phyloP scores from a whole-genome alignment of 2,888 invertebrate species.

The Synanthedon andrenaeformis region DNA sequence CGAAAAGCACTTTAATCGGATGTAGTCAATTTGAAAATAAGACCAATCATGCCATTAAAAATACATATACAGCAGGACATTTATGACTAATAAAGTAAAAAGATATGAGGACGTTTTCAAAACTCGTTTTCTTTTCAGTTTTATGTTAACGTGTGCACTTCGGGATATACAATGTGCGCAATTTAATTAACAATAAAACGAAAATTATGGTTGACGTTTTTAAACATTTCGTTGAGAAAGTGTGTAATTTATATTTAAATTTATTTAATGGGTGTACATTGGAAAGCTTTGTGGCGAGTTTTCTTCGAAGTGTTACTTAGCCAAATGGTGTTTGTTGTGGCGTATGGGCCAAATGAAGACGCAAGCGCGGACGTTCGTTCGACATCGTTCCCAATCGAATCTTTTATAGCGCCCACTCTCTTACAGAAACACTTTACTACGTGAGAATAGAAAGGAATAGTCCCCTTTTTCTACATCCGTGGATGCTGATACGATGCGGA shows the following conservation, averaged over 20 bases:
- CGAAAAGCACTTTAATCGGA: constrained; percentile 11
- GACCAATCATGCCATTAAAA: constrained; percentile 45
- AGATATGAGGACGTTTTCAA: constrained; percentile 43
- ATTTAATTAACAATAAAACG: constrained; percentile 46
- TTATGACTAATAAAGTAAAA: constrained; percentile 54
- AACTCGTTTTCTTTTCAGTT: constrained; percentile 30
- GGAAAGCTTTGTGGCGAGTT: background rate
- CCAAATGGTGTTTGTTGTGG: constrained; percentile 6
- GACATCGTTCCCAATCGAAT: constrained; percentile 35
- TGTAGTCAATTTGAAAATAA: constrained; percentile 35
- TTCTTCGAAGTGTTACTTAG: background rate
- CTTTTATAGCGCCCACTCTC: constrained; percentile 52
- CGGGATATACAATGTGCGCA: constrained; percentile 27
- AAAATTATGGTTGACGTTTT: constrained; percentile 12
- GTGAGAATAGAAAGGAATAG: constrained; percentile 23
- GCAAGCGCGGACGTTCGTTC: constrained; percentile 30
- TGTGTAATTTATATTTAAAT: background rate
- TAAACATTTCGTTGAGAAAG: constrained; percentile 8
- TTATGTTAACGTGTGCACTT: constrained; percentile 38
- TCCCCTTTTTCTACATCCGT: background rate
- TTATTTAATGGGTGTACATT: background rate
- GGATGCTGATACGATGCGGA: too few relatives aligned
- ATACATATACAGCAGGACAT: constrained; percentile 37
- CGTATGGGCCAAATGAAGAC: constrained; percentile 37
- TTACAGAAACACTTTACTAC: constrained; percentile 46